Evolutionary conservation across 2,113 vertebrate species (phyloP).

Genomic region (Prunella fulvescens): DNA sequence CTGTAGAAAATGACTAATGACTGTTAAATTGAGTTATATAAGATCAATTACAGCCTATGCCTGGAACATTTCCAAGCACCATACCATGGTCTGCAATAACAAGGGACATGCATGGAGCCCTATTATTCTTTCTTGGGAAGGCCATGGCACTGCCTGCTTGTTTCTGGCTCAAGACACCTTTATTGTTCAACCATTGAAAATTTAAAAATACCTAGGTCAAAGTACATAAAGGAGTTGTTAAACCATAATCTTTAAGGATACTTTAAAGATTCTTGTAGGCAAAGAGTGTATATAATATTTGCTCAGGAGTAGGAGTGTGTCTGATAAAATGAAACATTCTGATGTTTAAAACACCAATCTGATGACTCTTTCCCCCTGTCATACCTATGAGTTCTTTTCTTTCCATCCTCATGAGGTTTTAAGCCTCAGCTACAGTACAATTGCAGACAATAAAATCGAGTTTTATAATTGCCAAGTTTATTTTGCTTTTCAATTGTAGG

Average conservation of each 20-base stretch:
- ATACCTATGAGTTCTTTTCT: neutral
- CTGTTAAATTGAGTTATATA: slow-evolving; percentile 36
- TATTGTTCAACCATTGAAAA: neutral
- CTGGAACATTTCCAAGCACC: slow-evolving; percentile 26
- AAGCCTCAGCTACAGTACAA: neutral
- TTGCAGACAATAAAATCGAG: neutral
- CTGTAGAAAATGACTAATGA: neutral
- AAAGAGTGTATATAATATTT: slow-evolving; percentile 43
- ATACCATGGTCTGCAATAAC: neutral
- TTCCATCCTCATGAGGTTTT: neutral
- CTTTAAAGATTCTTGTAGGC: slow-evolving; percentile 29
- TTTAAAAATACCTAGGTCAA: slow-evolving; percentile 33
- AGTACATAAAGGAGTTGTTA: slow-evolving; percentile 44
- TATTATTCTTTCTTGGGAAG: neutral
- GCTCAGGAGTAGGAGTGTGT: slow-evolving; percentile 23
- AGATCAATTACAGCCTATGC: neutral
- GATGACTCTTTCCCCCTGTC: neutral
- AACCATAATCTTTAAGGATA: slow-evolving; percentile 45
- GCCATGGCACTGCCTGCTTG: neutral
- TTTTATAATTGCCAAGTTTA: neutral
- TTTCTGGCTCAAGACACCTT: neutral
- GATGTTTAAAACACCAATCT: neutral
- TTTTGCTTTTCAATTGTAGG: slow-evolving; percentile 3
- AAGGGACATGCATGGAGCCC: neutral
- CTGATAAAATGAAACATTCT: slow-evolving; percentile 17